phyloP scores from a whole-genome alignment of 1,140 invertebrate species.

The Procambarus clarkii region DNA sequence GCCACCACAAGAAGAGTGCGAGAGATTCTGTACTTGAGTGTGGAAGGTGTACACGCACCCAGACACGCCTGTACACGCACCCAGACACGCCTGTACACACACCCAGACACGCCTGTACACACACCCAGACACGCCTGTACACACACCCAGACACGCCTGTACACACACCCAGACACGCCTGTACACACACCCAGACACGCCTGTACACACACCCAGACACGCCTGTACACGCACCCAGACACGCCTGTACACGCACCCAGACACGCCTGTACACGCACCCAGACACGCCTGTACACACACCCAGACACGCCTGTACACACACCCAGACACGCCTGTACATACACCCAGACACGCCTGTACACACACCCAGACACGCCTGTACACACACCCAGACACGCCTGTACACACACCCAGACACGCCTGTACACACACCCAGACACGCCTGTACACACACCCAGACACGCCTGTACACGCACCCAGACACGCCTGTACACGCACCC shows the following conservation, averaged over 20 bases:
- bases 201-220: neutral
- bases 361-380: neutral
- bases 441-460: neutral
- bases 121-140: neutral
- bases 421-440: neutral
- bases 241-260: neutral
- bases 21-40: too few species aligned
- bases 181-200: slow-evolving; percentile 9
- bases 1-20: too few species aligned
- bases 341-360: neutral
- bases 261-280: neutral
- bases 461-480: neutral
- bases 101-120: neutral
- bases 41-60: too few species aligned
- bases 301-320: neutral
- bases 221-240: neutral
- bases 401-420: slow-evolving; percentile 9
- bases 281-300: neutral
- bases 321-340: too few species aligned
- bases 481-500: neutral
- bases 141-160: neutral
- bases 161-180: slow-evolving; percentile 5
- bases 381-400: slow-evolving; percentile 5
- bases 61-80: neutral
- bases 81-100: neutral